phyloP scores from a whole-genome alignment of 2,797 vertebrate genomes.

The Knipowitschia caucasica region DNA sequence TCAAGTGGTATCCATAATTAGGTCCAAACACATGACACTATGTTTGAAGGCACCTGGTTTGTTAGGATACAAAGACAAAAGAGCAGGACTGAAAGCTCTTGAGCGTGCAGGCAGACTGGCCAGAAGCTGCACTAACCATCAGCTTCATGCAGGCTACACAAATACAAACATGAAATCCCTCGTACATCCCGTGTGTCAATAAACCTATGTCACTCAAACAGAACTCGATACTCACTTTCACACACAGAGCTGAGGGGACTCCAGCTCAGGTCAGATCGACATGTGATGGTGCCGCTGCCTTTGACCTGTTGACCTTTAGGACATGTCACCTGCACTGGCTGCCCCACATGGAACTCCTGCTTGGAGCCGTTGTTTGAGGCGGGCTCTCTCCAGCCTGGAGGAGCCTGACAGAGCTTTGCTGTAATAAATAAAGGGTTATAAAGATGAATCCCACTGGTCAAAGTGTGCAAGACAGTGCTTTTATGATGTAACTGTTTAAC shows the following conservation, averaged over 20 bases:
- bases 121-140: slow-evolving; percentile 7
- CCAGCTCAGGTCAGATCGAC: slow-evolving; percentile 90
- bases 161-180: too few species aligned
- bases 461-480: background rate
- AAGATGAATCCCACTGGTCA: background rate
- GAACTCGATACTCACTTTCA: slow-evolving; percentile 82
- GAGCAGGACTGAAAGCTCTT: slow-evolving; percentile 4
- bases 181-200: too few species aligned
- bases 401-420: slow-evolving; percentile 89
- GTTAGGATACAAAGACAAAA: slow-evolving; percentile 22
- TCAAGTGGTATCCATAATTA: slow-evolving; percentile 45
- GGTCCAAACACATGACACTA: slow-evolving; percentile 23
- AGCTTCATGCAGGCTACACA: slow-evolving; percentile 29
- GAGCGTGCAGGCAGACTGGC: background rate
- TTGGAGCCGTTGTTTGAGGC: slow-evolving; percentile 67
- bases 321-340: slow-evolving; percentile 82
- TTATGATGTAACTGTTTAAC: background rate
- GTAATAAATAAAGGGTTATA: slow-evolving; percentile 16
- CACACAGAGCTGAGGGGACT: slow-evolving; percentile 81
- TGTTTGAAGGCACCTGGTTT: slow-evolving; percentile 52
- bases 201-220: background rate
- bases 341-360: slow-evolving; percentile 83
- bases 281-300: slow-evolving; percentile 80
- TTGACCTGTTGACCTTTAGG: slow-evolving; percentile 85
- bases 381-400: slow-evolving; percentile 81